These are phyloP conservation scores for Nestor notabilis DNA, from an alignment of 2,113 vertebrate species.

Conservation along the genomic window DNA sequence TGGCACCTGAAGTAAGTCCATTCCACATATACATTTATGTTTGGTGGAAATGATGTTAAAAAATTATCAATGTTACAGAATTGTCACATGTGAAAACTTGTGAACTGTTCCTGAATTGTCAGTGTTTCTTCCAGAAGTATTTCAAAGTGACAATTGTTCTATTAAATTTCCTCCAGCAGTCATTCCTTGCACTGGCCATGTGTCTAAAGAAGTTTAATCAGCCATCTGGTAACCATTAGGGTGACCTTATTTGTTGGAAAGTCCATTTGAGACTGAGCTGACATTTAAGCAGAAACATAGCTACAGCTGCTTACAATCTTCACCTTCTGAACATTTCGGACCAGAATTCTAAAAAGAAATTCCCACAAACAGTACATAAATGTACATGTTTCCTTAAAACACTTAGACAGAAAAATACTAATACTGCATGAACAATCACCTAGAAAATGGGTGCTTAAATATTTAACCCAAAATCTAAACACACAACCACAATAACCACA, in stretches of 20 bases:
- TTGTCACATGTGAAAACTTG: background rate
- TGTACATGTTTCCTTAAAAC: background rate
- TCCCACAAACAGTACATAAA: background rate
- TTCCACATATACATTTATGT: accelerated
- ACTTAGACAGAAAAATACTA: background rate
- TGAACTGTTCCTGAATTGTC: background rate
- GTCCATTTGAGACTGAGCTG: background rate
- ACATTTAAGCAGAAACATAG: background rate
- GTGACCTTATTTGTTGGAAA: background rate
- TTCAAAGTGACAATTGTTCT: background rate
- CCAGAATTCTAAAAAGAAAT: background rate
- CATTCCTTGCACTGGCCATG: background rate
- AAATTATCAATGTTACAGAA: background rate
- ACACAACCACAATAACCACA: background rate
- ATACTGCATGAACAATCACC: background rate
- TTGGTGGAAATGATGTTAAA: background rate
- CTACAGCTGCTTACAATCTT: background rate
- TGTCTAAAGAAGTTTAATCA: background rate
- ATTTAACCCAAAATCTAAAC: background rate
- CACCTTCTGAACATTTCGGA: background rate
- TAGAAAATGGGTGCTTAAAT: background rate
- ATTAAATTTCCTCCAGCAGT: background rate
- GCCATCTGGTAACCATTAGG: background rate
- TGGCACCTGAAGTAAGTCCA: background rate
- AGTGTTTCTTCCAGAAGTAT: background rate